Conservation (phyloP, 1,140 invertebrate species). For the Oncopeltus fasciatus region DNA sequence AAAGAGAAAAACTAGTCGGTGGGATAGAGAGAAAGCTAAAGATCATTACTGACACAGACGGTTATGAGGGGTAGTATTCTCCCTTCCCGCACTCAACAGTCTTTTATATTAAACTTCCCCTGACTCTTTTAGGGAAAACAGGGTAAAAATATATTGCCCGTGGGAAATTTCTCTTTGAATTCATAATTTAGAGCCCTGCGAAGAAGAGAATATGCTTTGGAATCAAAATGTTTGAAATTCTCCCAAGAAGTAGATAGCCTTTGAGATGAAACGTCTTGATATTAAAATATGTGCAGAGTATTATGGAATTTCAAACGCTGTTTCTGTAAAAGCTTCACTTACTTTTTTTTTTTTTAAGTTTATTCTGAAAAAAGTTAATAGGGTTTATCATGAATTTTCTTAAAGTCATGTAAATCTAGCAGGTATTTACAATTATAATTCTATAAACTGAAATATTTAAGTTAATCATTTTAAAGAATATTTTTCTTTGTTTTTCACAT, state of each 20-base stretch:
- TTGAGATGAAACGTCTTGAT: not conserved
- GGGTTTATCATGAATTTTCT: too few relatives aligned
- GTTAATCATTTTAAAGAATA: too few relatives aligned
- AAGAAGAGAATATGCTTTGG: constrained; percentile 4
- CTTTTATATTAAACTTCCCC: constrained; percentile 4
- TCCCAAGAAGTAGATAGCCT: not conserved
- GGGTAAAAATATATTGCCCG: constrained; percentile 9
- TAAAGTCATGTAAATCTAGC: too few relatives aligned
- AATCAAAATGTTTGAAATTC: not conserved
- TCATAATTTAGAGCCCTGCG: not conserved
- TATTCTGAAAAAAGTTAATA: too few relatives aligned
- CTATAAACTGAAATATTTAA: too few relatives aligned
- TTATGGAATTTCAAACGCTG: constrained; percentile 6
- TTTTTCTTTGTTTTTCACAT: too few relatives aligned
- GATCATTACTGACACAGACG: not conserved
- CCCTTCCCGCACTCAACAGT: not conserved
- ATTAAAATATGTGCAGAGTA: constrained; percentile 2
- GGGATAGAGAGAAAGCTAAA: too few relatives aligned
- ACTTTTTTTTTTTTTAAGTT: too few relatives aligned
- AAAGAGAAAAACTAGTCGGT: too few relatives aligned
- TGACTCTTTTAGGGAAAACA: constrained; percentile 7
- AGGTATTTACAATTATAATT: too few relatives aligned
- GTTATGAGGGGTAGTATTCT: not conserved
- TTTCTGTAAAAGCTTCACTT: too few relatives aligned
- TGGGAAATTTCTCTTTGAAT: constrained; percentile 7